Percentiles rank a stretch among this genome's conserved stretches.
phyloP scores from a whole-genome alignment of 2,888 invertebrate genomes.

The Leptura quadrifasciata region DNA sequence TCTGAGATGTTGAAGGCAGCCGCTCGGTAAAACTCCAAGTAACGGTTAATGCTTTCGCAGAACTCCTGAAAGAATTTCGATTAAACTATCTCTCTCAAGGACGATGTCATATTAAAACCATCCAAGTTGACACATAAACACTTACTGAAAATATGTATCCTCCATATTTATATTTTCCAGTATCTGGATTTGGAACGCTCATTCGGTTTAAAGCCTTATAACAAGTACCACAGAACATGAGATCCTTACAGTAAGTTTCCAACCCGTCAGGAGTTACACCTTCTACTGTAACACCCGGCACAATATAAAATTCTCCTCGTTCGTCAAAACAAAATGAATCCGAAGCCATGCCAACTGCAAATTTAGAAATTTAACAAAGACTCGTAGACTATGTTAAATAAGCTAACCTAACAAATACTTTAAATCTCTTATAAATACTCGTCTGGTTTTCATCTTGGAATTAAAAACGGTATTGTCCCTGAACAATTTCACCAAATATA shows the following conservation, averaged over 20 bases:
- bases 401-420: slow-evolving; percentile 66
- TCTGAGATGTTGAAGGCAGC: slow-evolving; percentile 68
- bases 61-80: slow-evolving; percentile 75
- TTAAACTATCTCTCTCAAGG: too few species aligned
- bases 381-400: neutral
- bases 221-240: slow-evolving; percentile 68
- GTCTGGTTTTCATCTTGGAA: slow-evolving; percentile 58
- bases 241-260: slow-evolving; percentile 64
- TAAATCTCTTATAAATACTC: slow-evolving; percentile 65
- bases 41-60: slow-evolving; percentile 78
- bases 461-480: slow-evolving; percentile 57
- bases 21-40: slow-evolving; percentile 78
- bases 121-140: slow-evolving; percentile 17
- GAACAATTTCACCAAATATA: slow-evolving; percentile 59
- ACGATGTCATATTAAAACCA: too few species aligned
- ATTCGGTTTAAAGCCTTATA: slow-evolving; percentile 68
- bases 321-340: slow-evolving; percentile 66
- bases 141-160: slow-evolving; percentile 70
- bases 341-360: slow-evolving; percentile 70
- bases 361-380: slow-evolving; percentile 26
- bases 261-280: slow-evolving; percentile 66
- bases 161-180: slow-evolving; percentile 63
- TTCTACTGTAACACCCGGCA: slow-evolving; percentile 64
- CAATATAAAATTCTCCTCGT: slow-evolving; percentile 63
- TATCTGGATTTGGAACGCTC: slow-evolving; percentile 63